A percentile compares a stretch with the other conserved stretches of the same genome.
These are phyloP conservation scores for Tenebrio molitor DNA, from an alignment of 1,140 invertebrate genomes.

Conservation along the genomic window DNA sequence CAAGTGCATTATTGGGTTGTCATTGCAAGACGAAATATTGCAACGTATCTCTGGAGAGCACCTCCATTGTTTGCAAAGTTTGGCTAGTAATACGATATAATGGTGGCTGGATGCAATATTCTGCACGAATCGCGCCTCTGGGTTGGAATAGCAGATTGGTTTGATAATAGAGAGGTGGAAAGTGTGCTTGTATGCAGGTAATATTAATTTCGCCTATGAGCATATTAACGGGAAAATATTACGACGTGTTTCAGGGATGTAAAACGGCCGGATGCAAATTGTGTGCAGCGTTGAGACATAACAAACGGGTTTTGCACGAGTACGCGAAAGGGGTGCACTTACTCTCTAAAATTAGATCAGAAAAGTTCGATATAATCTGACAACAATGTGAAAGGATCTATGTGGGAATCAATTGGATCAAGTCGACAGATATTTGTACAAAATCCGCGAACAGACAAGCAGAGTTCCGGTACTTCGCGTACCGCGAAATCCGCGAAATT, in stretches of 20 bases:
- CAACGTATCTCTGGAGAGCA: background rate
- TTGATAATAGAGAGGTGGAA: background rate
- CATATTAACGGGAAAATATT: slow-evolving; percentile 4
- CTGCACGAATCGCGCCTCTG: background rate
- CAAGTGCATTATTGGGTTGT: background rate
- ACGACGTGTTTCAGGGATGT: background rate
- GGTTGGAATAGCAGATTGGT: slow-evolving; percentile 3
- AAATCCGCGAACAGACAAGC: too few species aligned
- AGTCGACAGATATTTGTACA: too few species aligned
- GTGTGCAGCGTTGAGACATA: too few species aligned
- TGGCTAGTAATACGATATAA: background rate
- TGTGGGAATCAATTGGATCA: too few species aligned
- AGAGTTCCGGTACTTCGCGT: too few species aligned
- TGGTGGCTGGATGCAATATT: background rate
- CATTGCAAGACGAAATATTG: background rate
- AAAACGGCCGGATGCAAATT: background rate
- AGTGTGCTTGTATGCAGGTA: slow-evolving; percentile 1
- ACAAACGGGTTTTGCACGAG: too few species aligned
- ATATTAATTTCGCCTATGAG: slow-evolving; percentile 4
- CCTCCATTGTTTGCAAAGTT: background rate
- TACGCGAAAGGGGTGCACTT: too few species aligned
- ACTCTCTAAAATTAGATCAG: too few species aligned
- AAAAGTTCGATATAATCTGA: too few species aligned
- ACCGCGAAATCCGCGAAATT: too few species aligned
- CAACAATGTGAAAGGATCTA: too few species aligned